A percentile compares a stretch with the other conserved stretches of the same genome.
Conservation (phyloP, 2,888 invertebrate species). For the Acanthopleura granulata region DNA sequence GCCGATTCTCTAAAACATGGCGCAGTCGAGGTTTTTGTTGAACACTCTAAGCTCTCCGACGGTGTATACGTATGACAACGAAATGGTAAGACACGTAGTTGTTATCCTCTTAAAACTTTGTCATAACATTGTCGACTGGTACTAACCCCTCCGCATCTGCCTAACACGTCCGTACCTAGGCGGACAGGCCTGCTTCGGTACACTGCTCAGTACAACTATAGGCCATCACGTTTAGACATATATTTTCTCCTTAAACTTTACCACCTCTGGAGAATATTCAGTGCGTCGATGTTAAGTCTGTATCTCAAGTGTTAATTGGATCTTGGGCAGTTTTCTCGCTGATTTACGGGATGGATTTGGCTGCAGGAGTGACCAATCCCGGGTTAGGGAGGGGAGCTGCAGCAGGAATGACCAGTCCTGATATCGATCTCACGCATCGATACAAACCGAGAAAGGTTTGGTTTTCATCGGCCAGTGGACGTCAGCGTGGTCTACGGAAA, state of each 20-base stretch:
- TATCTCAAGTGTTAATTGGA: too few species aligned
- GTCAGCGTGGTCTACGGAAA: neutral
- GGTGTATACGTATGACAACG: neutral
- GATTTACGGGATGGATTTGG: too few species aligned
- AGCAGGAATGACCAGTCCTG: neutral
- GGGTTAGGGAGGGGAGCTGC: neutral
- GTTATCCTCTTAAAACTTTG: neutral
- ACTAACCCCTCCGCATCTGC: too few species aligned
- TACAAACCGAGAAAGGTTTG: neutral
- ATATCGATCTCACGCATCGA: neutral
- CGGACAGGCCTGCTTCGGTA: too few species aligned
- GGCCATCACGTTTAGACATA: too few species aligned
- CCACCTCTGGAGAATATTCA: too few species aligned
- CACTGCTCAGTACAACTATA: too few species aligned
- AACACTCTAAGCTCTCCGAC: neutral
- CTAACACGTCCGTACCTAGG: too few species aligned
- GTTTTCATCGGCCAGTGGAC: neutral
- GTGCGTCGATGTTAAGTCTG: too few species aligned
- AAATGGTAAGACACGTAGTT: slow-evolving; percentile 4
- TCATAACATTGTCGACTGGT: neutral
- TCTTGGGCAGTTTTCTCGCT: too few species aligned
- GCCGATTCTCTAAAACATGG: neutral
- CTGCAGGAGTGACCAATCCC: too few species aligned
- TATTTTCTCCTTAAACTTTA: too few species aligned
- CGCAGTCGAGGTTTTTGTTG: neutral